Conservation (phyloP, 2,888 invertebrate species). For the Mythimna lalbum region DNA sequence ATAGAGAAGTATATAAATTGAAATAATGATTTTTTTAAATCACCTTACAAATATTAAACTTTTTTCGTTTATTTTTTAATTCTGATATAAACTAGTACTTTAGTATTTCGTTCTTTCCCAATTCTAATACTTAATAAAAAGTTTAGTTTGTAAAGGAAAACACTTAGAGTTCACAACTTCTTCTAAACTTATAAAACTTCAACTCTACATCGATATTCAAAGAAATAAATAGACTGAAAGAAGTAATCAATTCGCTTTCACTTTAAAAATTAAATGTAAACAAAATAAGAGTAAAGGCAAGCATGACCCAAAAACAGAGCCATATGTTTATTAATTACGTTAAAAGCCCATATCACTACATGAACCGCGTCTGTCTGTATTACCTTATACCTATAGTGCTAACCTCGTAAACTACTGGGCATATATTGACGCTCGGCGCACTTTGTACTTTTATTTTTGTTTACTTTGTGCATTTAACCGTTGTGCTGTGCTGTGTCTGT, state of each 20-base stretch:
- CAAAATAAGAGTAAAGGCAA: slow-evolving; percentile 40
- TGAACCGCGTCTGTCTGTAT: slow-evolving; percentile 11
- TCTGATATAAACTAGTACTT: no score
- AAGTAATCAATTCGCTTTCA: slow-evolving; percentile 38
- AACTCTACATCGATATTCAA: background rate
- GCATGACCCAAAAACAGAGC: slow-evolving; percentile 44
- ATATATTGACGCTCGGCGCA: no score
- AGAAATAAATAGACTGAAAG: background rate
- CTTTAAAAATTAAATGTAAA: slow-evolving; percentile 37
- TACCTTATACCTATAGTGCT: background rate
- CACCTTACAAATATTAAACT: no score
- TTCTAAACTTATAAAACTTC: background rate
- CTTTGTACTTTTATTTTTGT: no score
- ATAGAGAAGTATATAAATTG: no score
- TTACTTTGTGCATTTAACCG: no score
- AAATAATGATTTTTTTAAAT: no score
- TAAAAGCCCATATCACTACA: slow-evolving; percentile 42
- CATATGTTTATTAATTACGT: slow-evolving; percentile 57
- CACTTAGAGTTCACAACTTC: background rate
- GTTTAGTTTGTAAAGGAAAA: background rate
- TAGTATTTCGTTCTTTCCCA: no score
- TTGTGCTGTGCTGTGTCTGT: no score
- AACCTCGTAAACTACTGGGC: slow-evolving; percentile 17
- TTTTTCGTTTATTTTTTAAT: no score
- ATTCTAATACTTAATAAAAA: background rate